Evolutionary conservation across 2,797 vertebrate genomes (phyloP).

Genomic region (Nothura maculosa): DNA sequence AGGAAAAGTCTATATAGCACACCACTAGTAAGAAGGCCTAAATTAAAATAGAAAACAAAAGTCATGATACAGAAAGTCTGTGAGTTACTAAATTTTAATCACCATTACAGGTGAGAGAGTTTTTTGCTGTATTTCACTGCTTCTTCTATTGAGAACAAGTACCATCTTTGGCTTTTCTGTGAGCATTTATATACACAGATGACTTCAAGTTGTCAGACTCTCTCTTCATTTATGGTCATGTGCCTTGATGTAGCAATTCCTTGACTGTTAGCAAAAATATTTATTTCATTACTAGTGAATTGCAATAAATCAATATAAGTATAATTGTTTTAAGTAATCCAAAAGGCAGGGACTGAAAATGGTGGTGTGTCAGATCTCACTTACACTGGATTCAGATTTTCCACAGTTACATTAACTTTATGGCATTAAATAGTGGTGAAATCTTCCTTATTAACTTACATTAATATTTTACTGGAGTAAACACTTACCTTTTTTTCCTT

Average conservation of each 20-base stretch:
- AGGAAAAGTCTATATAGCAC: too few relatives aligned
- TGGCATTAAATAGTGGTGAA: not conserved
- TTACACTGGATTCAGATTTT: not conserved
- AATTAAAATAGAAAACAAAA: too few relatives aligned
- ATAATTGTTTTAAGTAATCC: too few relatives aligned
- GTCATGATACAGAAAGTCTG: too few relatives aligned
- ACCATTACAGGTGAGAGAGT: too few relatives aligned
- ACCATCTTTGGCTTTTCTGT: not conserved
- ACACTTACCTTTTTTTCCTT: not conserved
- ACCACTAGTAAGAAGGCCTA: too few relatives aligned
- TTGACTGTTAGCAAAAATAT: not conserved
- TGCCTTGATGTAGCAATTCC: not conserved
- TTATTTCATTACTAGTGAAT: not conserved
- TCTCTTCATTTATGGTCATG: not conserved
- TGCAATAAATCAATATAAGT: not conserved
- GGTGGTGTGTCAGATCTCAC: not conserved
- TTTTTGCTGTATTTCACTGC: too few relatives aligned
- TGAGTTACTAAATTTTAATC: too few relatives aligned
- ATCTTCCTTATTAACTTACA: not conserved
- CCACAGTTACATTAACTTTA: not conserved
- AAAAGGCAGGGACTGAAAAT: not conserved
- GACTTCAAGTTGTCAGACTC: not conserved
- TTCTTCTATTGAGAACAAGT: too few relatives aligned
- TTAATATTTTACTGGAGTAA: not conserved
- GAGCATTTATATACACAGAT: too few relatives aligned